These are phyloP conservation scores for Amorpha juglandis DNA, from an alignment of 2,888 invertebrate species.

Conservation along the genomic window DNA sequence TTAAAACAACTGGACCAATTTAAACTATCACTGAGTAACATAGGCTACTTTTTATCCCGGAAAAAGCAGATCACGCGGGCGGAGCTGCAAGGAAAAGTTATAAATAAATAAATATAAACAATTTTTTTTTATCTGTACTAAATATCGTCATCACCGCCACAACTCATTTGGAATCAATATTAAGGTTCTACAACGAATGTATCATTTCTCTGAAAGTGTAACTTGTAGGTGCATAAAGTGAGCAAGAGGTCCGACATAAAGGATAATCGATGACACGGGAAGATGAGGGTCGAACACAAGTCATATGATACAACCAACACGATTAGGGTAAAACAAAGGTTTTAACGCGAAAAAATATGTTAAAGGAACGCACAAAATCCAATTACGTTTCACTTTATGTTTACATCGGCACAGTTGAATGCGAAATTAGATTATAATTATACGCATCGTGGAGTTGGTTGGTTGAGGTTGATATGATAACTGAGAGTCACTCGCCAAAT, in stretches of 20 bases:
- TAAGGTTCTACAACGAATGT: not conserved
- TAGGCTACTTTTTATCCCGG: no score
- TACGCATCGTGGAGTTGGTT: slow-evolving; percentile 43
- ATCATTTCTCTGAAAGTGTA: slow-evolving; percentile 18
- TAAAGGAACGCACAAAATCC: slow-evolving; percentile 25
- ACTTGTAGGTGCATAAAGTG: slow-evolving; percentile 19
- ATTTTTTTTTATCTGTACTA: no score
- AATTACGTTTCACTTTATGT: slow-evolving; percentile 32
- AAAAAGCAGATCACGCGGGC: no score
- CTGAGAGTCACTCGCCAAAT: slow-evolving; percentile 47
- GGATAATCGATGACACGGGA: slow-evolving; percentile 44
- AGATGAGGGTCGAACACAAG: slow-evolving; percentile 48
- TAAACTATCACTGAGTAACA: no score
- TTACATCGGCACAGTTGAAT: slow-evolving; percentile 39
- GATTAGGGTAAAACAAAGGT: slow-evolving; percentile 50
- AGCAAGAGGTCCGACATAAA: slow-evolving; percentile 34
- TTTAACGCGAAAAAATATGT: slow-evolving; percentile 39
- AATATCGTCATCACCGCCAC: no score
- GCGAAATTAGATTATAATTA: slow-evolving; percentile 49
- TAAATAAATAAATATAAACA: no score
- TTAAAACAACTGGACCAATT: no score
- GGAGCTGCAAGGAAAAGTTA: no score
- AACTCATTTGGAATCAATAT: not conserved
- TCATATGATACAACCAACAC: slow-evolving; percentile 49
- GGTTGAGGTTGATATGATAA: slow-evolving; percentile 48